phyloP scores from a whole-genome alignment of 2,113 vertebrate species.

The Otocyon megalotis region DNA sequence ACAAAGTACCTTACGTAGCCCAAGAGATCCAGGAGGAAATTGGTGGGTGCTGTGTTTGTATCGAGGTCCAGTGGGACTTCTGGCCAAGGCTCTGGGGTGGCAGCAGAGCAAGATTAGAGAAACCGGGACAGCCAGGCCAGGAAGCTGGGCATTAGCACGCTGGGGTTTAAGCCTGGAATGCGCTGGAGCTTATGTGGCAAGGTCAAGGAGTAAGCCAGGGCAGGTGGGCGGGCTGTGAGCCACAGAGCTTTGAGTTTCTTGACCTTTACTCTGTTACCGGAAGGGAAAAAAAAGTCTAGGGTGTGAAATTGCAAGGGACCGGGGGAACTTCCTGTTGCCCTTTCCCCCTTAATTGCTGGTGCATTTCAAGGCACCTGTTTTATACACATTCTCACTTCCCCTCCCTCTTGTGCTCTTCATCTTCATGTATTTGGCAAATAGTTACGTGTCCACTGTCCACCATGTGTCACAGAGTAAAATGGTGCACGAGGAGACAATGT shows the following conservation, averaged over 20 bases:
- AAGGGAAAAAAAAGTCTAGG: neutral
- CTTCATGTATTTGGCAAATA: neutral
- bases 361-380: neutral
- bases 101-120: neutral
- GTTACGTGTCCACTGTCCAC: neutral
- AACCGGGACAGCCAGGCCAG: neutral
- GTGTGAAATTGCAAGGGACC: slow-evolving; percentile 39
- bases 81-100: no score
- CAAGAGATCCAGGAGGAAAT: slow-evolving; percentile 98
- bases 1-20: slow-evolving; percentile 97
- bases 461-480: neutral
- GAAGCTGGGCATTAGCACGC: neutral
- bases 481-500: neutral
- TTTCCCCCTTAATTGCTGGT: neutral
- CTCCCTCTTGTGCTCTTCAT: neutral
- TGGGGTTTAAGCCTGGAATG: neutral
- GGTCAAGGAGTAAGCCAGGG: neutral
- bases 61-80: neutral
- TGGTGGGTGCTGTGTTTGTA: slow-evolving; percentile 88
- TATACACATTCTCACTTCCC: neutral
- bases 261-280: neutral
- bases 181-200: neutral
- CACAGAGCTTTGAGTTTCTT: slow-evolving; percentile 48
- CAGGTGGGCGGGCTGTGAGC: slow-evolving; percentile 34
- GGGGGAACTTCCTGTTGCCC: neutral